Percentiles rank a stretch among this genome's conserved stretches.
Conservation (phyloP, 2,888 invertebrate species). For the Stenurella melanura region DNA sequence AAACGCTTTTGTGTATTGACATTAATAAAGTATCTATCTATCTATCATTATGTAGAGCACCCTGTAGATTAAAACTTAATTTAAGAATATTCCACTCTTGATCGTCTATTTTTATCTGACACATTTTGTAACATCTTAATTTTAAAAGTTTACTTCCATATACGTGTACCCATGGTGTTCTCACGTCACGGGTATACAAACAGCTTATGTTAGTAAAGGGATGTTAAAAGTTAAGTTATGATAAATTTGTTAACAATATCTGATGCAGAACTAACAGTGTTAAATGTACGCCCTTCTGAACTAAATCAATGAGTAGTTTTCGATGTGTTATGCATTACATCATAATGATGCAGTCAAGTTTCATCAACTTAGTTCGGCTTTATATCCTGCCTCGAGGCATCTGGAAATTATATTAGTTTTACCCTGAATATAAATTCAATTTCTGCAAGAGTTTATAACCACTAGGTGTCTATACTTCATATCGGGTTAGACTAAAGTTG, state of each 20-base stretch:
- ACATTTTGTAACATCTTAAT: no score
- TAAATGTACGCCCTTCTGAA: constrained; percentile 42
- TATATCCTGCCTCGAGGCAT: constrained; percentile 48
- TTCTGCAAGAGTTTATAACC: constrained; percentile 49
- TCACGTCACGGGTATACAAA: not conserved
- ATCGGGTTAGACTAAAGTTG: constrained; percentile 37
- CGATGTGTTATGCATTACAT: constrained; percentile 54
- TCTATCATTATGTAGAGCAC: no score
- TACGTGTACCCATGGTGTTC: not conserved
- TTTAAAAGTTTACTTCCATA: no score
- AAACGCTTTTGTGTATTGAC: no score
- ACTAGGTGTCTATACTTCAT: constrained; percentile 45
- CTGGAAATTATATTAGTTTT: constrained; percentile 55
- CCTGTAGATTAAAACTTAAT: no score
- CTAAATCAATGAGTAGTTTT: constrained; percentile 51
- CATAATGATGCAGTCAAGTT: constrained; percentile 57
- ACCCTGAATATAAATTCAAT: constrained; percentile 53
- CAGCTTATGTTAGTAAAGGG: not conserved
- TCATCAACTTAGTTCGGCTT: constrained; percentile 55
- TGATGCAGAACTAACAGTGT: constrained; percentile 49
- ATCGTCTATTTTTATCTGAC: no score
- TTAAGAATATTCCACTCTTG: no score
- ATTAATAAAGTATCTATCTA: no score
- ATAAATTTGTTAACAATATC: constrained; percentile 40
- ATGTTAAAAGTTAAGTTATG: constrained; percentile 12